Evolutionary conservation across 2,888 invertebrate genomes (phyloP), one percentile per base, ranked within the genome.

Genomic region (Zhengitettix transpicula): DNA sequence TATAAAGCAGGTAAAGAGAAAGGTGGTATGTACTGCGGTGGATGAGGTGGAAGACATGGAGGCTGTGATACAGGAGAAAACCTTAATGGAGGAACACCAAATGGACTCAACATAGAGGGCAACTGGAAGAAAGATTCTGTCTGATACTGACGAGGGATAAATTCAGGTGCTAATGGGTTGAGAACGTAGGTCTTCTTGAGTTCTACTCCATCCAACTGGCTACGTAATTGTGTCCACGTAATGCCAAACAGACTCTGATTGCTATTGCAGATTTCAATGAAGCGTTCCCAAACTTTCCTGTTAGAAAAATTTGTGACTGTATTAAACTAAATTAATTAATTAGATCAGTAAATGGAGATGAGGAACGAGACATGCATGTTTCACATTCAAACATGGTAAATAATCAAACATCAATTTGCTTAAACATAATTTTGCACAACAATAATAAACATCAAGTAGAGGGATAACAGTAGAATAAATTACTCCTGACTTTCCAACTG

Each of bases 111-210:
- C 57, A 63, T 61, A 63, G 61, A 56, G 40, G 66, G 66, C 40
- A 67, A 60, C 51, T 64, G 64, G 59, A 67, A 66, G 58, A 68
- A 68, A 1, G 68, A 63, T 55, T 68, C 69, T 44, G 73, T 63
- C 72, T 70, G 71, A 60, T 72, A 72, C 59, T 79, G 76, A 44
- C 84, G 74, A 0, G 89, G 89, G 51, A 89, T 78, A 71, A 89
- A 89, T 69, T 87, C 88, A 0, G 86, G 84, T 0, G 90, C 90
- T 57, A 88, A 71, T 0, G 90, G 90, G 74, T 90, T 90, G n/a
- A 90, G 74, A 7, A 83, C 81, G 69, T 85, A 87, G 5, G 82
- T 83, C 63, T 85, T 83, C 67, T 85, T 84, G 66, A 87, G 73
- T 70, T 88, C 87, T 1, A 86, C 82, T 10, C 84, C 84, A 67